Evolutionary conservation across 2,888 invertebrate species (phyloP).

Genomic region (Ernsta delagoae): DNA sequence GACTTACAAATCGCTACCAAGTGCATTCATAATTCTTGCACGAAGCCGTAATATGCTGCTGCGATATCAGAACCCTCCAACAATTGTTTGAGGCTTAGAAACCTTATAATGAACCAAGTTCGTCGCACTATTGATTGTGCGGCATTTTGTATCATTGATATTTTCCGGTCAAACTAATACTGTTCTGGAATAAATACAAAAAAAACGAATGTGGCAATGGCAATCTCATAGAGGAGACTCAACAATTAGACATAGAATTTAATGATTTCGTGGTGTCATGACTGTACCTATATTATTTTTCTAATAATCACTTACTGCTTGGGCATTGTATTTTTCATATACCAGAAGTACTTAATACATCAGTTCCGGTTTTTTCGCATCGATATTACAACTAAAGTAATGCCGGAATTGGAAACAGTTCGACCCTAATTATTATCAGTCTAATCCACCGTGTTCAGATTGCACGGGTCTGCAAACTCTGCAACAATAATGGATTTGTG

Average conservation of each 20-base stretch:
- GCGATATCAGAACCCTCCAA: conserved; percentile 41
- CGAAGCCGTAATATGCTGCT: conserved; percentile 40
- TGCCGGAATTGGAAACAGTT: neutral
- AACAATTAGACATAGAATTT: too few relatives aligned
- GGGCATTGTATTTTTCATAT: too few relatives aligned
- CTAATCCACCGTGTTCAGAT: conserved; percentile 4
- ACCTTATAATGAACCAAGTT: conserved; percentile 32
- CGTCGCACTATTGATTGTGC: conserved; percentile 27
- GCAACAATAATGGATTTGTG: conserved; percentile 19
- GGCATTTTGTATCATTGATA: neutral
- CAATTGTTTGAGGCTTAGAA: conserved; percentile 40
- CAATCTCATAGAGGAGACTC: too few relatives aligned
- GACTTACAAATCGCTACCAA: conserved; percentile 28
- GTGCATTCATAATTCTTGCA: conserved; percentile 37
- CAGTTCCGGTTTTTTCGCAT: neutral
- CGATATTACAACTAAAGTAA: neutral
- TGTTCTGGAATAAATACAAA: too few relatives aligned
- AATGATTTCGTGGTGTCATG: too few relatives aligned
- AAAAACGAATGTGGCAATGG: too few relatives aligned
- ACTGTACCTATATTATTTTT: too few relatives aligned
- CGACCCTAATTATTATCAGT: neutral
- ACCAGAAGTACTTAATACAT: too few relatives aligned
- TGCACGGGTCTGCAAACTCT: conserved; percentile 4
- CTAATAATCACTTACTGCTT: too few relatives aligned
- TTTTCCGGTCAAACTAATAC: neutral